Base-by-base conservation (phyloP, 2,888 invertebrate species). In the Clanis bilineata region DNA sequence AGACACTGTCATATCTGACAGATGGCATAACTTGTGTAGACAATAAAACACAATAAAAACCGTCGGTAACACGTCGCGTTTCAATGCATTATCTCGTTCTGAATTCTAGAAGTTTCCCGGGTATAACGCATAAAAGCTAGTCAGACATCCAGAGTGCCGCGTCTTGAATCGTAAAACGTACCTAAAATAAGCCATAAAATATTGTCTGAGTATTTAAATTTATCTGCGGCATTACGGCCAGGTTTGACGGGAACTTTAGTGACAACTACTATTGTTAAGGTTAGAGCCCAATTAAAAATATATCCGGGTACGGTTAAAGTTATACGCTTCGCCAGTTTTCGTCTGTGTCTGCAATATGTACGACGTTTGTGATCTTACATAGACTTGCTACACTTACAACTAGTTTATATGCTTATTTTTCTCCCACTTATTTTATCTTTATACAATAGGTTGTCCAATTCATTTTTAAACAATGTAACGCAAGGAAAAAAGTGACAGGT, bases 111-210 rank as follows among this genome's bases (percentile, higher is more conserved):
- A 75, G 70, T 72, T 76, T 74, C 72, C 70, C 67, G 66, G 71
- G 59, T 38, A 59, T 55, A 59, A 44, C 41, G 44, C 80, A 80
- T 90, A 89, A 89, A 90, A 87, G 83, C 86, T 86, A 86, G 86
- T 81, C 86, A 86, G 89, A 87, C 85, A 81, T 77, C 83, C 83
- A 78, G 72, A 72, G 76, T 68, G 76, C 76, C 85, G 73, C 90
- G 89, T 88, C 90, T 87, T 73, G 71, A 69, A 79, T 89, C 91
- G 88, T 91, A 90, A 91, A 91, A 85, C 83, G 85, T 83, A 84
- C 80, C 88, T 90, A 87, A 89, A 90, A 90, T 90, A 90, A 88
- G 83, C 83, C 77, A 89, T 91, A 90, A 91, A 91, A 91, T 90
- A 90, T 89, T 87, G 90, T 90, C 86, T 81, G 84, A 72, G 84